phyloP scores from a whole-genome alignment of 1,140 invertebrate species.

The Thalassaphorura encarpata region DNA sequence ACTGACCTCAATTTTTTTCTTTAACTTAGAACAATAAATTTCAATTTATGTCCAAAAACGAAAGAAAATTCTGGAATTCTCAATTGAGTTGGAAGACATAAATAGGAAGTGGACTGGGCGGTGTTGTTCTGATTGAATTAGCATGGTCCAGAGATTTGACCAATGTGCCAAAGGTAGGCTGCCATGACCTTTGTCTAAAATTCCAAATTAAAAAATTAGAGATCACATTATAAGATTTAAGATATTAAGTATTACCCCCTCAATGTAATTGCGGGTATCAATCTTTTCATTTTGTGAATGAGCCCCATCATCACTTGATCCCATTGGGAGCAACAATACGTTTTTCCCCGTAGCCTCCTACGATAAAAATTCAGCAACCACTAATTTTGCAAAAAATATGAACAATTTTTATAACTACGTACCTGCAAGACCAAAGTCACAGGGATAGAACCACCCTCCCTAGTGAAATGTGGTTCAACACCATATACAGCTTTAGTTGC shows the following conservation, averaged over 20 bases:
- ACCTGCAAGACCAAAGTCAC: conserved; percentile 73
- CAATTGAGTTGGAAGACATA: no score
- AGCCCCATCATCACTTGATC: conserved; percentile 87
- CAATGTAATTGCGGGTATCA: conserved; percentile 81
- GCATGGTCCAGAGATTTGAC: conserved; percentile 41
- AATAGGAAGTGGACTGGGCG: no score
- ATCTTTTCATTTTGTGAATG: conserved; percentile 98
- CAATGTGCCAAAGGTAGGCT: conserved; percentile 71
- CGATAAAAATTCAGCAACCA: conserved; percentile 5
- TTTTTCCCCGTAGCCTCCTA: conserved; percentile 84
- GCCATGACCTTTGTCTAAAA: conserved; percentile 44
- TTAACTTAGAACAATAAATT: no score
- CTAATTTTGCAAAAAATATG: background rate
- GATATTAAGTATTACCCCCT: conserved; percentile 58
- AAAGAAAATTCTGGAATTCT: no score
- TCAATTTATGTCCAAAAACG: no score
- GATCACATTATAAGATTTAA: background rate
- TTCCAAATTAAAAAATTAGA: background rate
- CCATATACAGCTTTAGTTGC: conserved; percentile 85
- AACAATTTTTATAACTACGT: conserved; percentile 36
- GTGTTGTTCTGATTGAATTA: no score
- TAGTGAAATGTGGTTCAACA: conserved; percentile 84
- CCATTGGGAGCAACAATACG: conserved; percentile 71
- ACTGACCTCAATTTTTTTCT: no score
- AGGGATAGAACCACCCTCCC: conserved; percentile 93